These are phyloP conservation scores for Tichodroma muraria DNA, from an alignment of 2,113 vertebrate genomes.

Conservation along the genomic window DNA sequence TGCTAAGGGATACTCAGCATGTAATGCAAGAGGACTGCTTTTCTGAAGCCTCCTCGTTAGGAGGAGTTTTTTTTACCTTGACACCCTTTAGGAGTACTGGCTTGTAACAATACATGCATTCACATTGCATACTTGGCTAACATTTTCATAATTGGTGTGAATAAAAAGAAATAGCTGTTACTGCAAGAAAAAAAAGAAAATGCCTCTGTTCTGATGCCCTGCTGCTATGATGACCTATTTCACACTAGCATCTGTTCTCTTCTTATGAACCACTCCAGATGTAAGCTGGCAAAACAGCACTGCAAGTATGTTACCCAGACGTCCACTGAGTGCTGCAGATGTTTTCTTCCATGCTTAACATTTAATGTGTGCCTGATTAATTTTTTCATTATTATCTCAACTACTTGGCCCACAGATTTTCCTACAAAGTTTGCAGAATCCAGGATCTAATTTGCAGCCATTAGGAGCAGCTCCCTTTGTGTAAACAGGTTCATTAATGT, in stretches of 20 bases:
- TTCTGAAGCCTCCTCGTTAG: not conserved
- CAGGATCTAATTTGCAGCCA: not conserved
- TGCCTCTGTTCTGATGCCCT: slow-evolving; percentile 14
- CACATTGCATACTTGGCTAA: slow-evolving; percentile 26
- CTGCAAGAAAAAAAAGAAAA: not conserved
- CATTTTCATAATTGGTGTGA: slow-evolving; percentile 55
- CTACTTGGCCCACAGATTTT: not conserved
- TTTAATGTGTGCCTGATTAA: slow-evolving; percentile 1
- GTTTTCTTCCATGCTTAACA: not conserved
- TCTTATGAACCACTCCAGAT: slow-evolving; percentile 49
- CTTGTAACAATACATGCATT: not conserved
- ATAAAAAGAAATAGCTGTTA: slow-evolving; percentile 50
- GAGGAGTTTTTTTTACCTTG: not conserved
- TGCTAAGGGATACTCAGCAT: not conserved
- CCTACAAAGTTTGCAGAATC: not conserved
- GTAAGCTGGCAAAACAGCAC: not conserved
- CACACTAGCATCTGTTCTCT: slow-evolving; percentile 59
- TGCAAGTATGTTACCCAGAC: not conserved
- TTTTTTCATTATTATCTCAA: not conserved
- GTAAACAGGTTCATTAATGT: not conserved
- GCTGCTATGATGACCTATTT: slow-evolving; percentile 55
- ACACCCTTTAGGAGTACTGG: not conserved
- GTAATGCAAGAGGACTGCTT: not conserved
- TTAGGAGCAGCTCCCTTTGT: not conserved
- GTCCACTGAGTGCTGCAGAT: not conserved